phyloP scores from a whole-genome alignment of 2,797 vertebrate genomes.

The Somateria mollissima region DNA sequence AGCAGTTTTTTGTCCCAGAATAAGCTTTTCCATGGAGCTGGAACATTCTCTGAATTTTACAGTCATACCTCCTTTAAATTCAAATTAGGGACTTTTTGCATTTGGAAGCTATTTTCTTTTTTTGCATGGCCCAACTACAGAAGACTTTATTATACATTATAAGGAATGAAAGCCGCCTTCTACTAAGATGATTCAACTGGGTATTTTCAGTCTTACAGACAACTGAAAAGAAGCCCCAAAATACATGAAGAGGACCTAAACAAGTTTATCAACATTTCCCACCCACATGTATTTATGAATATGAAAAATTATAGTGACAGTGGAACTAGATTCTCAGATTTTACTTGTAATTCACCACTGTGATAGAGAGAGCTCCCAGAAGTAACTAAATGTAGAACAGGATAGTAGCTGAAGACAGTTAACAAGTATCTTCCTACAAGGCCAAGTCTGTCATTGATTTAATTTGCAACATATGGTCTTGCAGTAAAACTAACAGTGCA shows the following conservation, averaged over 20 bases:
- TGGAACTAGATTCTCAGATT: neutral
- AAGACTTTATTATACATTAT: neutral
- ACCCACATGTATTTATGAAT: neutral
- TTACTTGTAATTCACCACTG: neutral
- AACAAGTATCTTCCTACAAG: neutral
- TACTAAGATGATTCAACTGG: neutral
- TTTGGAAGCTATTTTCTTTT: neutral
- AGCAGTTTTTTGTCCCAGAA: neutral
- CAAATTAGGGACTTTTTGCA: neutral
- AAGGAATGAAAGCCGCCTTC: neutral
- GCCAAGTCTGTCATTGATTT: neutral
- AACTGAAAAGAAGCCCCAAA: neutral
- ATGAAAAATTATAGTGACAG: neutral
- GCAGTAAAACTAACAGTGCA: slow-evolving; percentile 6
- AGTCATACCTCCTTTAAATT: neutral
- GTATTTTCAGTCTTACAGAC: neutral
- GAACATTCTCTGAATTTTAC: neutral
- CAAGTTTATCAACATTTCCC: neutral
- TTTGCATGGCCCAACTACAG: neutral
- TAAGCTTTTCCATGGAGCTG: neutral
- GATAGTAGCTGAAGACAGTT: neutral
- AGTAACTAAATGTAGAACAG: neutral
- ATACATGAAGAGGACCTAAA: neutral
- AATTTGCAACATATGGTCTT: neutral
- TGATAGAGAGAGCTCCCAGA: neutral